These are phyloP conservation scores for Atherinosoma microstoma DNA, from an alignment of 2,797 vertebrate species.

Conservation along the genomic window DNA sequence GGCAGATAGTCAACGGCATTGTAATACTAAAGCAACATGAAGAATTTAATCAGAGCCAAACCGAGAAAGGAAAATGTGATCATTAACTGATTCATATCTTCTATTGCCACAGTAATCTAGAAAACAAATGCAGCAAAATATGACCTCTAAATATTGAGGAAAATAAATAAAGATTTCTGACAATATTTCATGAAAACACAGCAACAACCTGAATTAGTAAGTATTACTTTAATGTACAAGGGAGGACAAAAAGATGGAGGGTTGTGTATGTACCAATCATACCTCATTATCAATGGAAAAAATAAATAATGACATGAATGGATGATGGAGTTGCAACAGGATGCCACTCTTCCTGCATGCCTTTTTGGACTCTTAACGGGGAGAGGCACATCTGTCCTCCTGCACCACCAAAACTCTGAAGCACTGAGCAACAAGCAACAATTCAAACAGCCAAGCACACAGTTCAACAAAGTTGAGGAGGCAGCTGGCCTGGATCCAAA, in stretches of 20 bases:
- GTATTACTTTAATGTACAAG: not conserved
- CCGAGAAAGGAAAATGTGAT: not conserved
- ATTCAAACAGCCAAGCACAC: conserved; percentile 48
- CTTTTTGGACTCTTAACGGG: conserved; percentile 24
- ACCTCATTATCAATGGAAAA: conserved; percentile 25
- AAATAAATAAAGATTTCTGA: not conserved
- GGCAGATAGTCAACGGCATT: not conserved
- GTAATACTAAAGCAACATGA: not conserved
- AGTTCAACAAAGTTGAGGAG: conserved; percentile 30
- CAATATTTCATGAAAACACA: not conserved
- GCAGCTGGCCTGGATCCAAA: conserved; percentile 58
- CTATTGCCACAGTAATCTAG: not conserved
- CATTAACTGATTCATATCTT: not conserved
- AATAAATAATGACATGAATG: conserved; percentile 10
- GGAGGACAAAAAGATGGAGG: not conserved
- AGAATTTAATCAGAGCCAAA: not conserved
- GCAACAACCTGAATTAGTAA: accelerated
- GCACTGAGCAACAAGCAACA: conserved; percentile 51
- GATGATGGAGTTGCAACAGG: not conserved
- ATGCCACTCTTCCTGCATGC: conserved; percentile 11
- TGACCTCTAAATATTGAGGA: not conserved
- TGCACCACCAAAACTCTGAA: conserved; percentile 34
- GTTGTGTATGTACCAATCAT: conserved; percentile 25
- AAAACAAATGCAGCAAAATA: not conserved
- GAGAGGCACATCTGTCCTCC: conserved; percentile 32